Evolutionary conservation across 37 sponge, comb jelly and placozoan species (phyloP).

Genomic region (Hormiphora californensis): DNA sequence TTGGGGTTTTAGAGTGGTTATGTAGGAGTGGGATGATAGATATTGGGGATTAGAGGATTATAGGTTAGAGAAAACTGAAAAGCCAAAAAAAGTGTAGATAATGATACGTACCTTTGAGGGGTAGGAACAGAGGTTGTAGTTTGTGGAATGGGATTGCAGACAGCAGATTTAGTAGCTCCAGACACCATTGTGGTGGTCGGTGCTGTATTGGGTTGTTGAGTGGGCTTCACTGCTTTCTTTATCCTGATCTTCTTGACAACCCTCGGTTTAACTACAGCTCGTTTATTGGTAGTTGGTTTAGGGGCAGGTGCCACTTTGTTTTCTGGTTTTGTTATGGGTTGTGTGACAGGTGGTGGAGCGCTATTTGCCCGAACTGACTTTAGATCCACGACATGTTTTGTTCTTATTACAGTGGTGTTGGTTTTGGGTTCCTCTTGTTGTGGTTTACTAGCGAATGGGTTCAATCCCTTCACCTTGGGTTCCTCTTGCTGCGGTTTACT

Average conservation of each 20-base stretch:
- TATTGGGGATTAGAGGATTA: no score
- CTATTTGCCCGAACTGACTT: no score
- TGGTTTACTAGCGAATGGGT: background rate
- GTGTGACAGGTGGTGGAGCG: background rate
- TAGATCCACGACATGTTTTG: no score
- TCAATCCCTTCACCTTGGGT: background rate
- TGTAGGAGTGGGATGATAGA: no score
- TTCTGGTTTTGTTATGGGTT: no score
- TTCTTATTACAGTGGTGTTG: no score
- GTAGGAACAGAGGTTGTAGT: background rate
- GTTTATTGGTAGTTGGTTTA: background rate
- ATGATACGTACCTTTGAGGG: background rate
- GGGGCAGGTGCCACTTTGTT: background rate
- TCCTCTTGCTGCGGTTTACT: background rate
- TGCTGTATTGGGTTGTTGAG: background rate
- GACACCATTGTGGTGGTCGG: no score
- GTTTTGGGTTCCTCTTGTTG: background rate
- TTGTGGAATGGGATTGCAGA: background rate
- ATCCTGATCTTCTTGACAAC: conserved; percentile 12
- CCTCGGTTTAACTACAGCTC: background rate
- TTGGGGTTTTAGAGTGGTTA: no score
- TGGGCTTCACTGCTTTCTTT: background rate
- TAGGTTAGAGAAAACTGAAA: no score
- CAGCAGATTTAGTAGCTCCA: no score
- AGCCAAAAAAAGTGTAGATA: no score